Evolutionary conservation across 2,797 vertebrate genomes (phyloP), one percentile per base, ranked within the genome.

Genomic region (Poecilia picta): DNA sequence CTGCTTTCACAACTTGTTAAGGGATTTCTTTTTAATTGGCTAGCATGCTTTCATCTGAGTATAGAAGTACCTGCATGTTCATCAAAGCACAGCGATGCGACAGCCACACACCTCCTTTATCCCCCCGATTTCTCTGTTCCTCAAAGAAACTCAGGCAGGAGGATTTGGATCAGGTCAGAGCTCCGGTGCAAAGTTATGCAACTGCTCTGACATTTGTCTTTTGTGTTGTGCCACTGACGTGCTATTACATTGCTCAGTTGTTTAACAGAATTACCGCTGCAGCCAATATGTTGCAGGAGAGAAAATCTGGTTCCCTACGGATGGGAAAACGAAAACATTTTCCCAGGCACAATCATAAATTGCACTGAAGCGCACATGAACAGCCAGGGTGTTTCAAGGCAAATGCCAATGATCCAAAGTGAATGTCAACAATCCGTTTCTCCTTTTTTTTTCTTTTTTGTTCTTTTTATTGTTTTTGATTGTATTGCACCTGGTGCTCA

Each of bases 21-120:
- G 94, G 83, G 95, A 95, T 89, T 88, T 94, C 83, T 93, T 93
- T 96, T 93, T 96, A 89, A 96, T 96, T 92, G 93, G 92, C 87
- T 94, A 91, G 92, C 92, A 91, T 85, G 94, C 94, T 85, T 91
- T 95, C 85, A 94, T 95, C 89, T 92, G 87, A 84, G 91, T 92
- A 71, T 91, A 95, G 92, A 95, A 95, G 39, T 90, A 94, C 75
- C 95, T 86, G 66, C 93, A 93, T 88, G 85, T 94, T 92, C 86
- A 94, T 96, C 88, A 94, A 95, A 91, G 88, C 88, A 33, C 88
- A 92, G 73, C 88, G 78, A 84, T 94, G 91, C 93, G 94, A 95
- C 87, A 86, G 62, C 80, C 82, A 82, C 81, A 74, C 84, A 73
- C 81, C 78, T 82, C 62, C 76, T 87, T 81, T 68, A 77, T 87